Conservation (phyloP, 2,797 vertebrate genomes). For the Melanotaenia boesemani region DNA sequence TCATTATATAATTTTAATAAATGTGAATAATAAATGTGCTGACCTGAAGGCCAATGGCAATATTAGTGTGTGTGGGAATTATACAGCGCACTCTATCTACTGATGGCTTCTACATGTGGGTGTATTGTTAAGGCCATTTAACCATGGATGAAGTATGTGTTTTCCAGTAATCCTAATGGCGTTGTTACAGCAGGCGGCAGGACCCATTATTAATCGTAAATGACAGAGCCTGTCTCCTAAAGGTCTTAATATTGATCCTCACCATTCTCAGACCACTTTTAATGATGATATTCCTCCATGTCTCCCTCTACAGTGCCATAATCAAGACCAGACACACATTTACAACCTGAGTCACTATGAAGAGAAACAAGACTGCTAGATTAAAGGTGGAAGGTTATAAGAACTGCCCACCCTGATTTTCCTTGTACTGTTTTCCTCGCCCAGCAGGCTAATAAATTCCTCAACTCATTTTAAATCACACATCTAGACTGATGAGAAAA, state of each 20-base stretch:
- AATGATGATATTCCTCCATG: slow-evolving; percentile 67
- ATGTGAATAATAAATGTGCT: too few relatives aligned
- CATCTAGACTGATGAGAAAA: slow-evolving; percentile 46
- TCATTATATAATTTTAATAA: too few relatives aligned
- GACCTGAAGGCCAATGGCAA: not conserved
- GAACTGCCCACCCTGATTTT: slow-evolving; percentile 45
- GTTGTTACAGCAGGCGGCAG: slow-evolving; percentile 63
- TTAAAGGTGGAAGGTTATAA: slow-evolving; percentile 42
- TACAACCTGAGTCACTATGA: slow-evolving; percentile 54
- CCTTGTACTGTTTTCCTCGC: slow-evolving; percentile 31
- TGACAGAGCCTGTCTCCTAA: slow-evolving; percentile 66
- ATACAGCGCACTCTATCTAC: not conserved
- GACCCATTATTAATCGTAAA: slow-evolving; percentile 75
- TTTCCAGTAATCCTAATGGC: slow-evolving; percentile 55
- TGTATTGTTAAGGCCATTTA: slow-evolving; percentile 37
- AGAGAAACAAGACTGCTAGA: slow-evolving; percentile 56
- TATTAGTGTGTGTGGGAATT: not conserved
- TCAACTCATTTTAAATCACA: slow-evolving; percentile 22
- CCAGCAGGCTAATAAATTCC: slow-evolving; percentile 35
- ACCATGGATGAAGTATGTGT: slow-evolving; percentile 55
- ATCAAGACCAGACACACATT: slow-evolving; percentile 68
- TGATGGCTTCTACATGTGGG: not conserved
- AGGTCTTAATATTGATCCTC: slow-evolving; percentile 77
- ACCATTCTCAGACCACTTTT: slow-evolving; percentile 59
- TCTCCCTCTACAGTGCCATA: slow-evolving; percentile 55